Evolutionary conservation across 2,797 vertebrate species (phyloP).

Genomic region (Sorex maritimensis): DNA sequence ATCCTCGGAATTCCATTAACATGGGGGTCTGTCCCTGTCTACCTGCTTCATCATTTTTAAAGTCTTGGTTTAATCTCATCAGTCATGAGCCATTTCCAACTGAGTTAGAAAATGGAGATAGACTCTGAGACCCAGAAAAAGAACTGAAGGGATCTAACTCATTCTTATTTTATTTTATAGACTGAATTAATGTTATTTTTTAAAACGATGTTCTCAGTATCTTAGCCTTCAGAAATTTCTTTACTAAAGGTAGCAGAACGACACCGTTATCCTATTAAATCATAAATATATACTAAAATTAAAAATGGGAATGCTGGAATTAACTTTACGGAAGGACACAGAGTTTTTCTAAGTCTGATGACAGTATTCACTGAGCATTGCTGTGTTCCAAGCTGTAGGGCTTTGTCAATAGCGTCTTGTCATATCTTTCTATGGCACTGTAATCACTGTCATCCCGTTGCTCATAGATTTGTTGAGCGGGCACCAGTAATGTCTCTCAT

Average conservation of each 20-base stretch:
- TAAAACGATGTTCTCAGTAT: background rate
- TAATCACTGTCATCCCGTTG: too few relatives aligned
- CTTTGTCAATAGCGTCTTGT: background rate
- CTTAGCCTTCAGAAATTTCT: background rate
- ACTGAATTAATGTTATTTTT: background rate
- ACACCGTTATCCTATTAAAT: background rate
- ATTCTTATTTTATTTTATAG: background rate
- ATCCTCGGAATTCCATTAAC: too few relatives aligned
- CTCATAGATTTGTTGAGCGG: too few relatives aligned
- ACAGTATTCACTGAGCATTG: background rate
- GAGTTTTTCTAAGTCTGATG: background rate
- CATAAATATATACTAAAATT: background rate
- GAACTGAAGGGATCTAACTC: background rate
- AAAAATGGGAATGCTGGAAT: rapidly evolving
- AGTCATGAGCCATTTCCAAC: background rate
- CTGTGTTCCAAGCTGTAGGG: background rate
- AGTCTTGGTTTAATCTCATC: background rate
- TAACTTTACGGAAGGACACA: background rate
- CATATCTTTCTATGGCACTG: background rate
- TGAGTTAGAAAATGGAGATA: background rate
- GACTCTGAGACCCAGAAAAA: background rate
- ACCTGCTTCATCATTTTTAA: background rate
- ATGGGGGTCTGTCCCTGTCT: too few relatives aligned
- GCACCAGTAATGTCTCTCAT: too few relatives aligned
- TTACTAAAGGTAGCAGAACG: background rate